Percentiles rank a stretch among this genome's conserved stretches.
phyloP scores from a whole-genome alignment of 2,113 vertebrate species.

The Todiramphus chloris region DNA sequence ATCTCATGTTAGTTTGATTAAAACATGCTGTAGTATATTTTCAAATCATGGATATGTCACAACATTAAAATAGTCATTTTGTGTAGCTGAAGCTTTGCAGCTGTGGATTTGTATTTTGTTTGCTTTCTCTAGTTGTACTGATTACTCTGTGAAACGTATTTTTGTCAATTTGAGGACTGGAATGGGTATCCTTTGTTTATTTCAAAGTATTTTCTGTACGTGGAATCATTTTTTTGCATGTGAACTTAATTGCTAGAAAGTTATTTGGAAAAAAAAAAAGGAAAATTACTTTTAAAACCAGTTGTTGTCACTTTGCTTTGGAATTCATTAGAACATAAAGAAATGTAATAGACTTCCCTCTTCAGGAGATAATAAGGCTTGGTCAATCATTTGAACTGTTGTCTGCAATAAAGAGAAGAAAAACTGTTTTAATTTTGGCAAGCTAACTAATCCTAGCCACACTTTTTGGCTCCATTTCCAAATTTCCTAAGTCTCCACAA shows the following conservation, averaged over 20 bases:
- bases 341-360: not conserved
- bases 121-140: not conserved
- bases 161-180: conserved; percentile 10
- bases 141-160: conserved; percentile 29
- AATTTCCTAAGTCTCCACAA: not conserved
- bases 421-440: not conserved
- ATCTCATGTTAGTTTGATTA: not conserved
- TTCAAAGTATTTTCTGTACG: conserved; percentile 8
- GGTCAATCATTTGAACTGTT: not conserved
- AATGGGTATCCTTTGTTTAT: not conserved
- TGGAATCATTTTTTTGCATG: conserved; percentile 39
- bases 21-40: not conserved
- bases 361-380: not conserved
- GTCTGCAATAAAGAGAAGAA: not conserved
- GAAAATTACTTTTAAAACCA: not conserved
- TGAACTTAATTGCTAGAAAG: conserved; percentile 25
- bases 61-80: not conserved
- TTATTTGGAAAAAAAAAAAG: not conserved
- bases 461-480: not conserved
- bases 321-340: not conserved
- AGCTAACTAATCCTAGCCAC: not conserved
- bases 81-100: conserved; percentile 6
- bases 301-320: conserved; percentile 31
- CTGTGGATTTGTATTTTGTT: conserved; percentile 51
- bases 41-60: not conserved